A percentile compares a stretch with the other conserved stretches of the same genome.
These are phyloP conservation scores for Chlorops oryzae DNA, from an alignment of 1,140 invertebrate genomes.

Conservation along the genomic window DNA sequence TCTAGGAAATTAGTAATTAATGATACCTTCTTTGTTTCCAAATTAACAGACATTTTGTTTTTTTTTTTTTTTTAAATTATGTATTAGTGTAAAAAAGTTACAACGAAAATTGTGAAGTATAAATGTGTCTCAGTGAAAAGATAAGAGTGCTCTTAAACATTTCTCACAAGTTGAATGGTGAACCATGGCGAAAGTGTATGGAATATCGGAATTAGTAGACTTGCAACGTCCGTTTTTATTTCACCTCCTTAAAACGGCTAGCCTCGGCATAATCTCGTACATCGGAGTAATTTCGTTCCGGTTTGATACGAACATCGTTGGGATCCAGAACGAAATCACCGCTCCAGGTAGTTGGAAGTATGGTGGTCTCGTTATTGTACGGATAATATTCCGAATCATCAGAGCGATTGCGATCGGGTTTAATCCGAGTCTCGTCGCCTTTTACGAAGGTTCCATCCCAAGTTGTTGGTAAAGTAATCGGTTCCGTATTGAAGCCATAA, in stretches of 20 bases:
- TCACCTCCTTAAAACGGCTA: slow-evolving; percentile 32
- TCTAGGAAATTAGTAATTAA: too few relatives aligned
- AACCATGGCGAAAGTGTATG: too few relatives aligned
- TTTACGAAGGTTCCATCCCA: slow-evolving; percentile 44
- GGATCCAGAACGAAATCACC: slow-evolving; percentile 42
- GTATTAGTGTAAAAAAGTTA: too few relatives aligned
- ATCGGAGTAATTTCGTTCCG: slow-evolving; percentile 43
- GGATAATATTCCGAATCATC: slow-evolving; percentile 38
- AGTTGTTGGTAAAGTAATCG: slow-evolving; percentile 35
- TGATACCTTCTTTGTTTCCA: too few relatives aligned
- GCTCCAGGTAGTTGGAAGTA: slow-evolving; percentile 38
- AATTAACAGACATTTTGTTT: too few relatives aligned
- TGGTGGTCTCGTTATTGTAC: slow-evolving; percentile 30
- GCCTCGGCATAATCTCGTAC: slow-evolving; percentile 40
- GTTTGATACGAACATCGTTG: slow-evolving; percentile 42
- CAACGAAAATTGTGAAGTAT: too few relatives aligned
- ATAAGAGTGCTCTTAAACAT: too few relatives aligned
- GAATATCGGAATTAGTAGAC: too few relatives aligned
- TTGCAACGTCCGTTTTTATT: too few relatives aligned
- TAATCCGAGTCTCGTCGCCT: slow-evolving; percentile 28
- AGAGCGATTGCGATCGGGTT: slow-evolving; percentile 40
- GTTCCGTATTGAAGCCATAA: slow-evolving; percentile 36
- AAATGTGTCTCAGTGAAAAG: too few relatives aligned
- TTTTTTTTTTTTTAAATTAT: too few relatives aligned
- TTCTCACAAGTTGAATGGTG: too few relatives aligned